Evolutionary conservation across 2,797 vertebrate species (phyloP), one percentile per base, ranked within the genome.

Genomic region (Microcaecilia unicolor): DNA sequence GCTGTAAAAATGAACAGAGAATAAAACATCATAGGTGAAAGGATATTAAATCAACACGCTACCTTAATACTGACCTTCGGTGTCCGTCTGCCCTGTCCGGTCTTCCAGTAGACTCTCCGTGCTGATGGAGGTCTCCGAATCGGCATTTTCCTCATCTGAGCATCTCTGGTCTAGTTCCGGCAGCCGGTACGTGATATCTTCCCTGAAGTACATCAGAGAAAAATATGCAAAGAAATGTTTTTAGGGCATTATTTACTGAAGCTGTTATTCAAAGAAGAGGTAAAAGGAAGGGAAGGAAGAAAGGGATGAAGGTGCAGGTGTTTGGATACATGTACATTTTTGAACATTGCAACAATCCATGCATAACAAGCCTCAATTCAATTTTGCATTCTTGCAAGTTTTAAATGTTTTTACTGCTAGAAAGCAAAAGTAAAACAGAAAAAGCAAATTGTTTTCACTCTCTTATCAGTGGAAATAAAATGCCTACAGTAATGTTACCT

Each of bases 91-190:
- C 15, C 72, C 72, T 1, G 66, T 55, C 5, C 86, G 84, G 20
- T 93, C 92, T 1, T 96, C 92, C 31, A 98, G 59, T 22, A 98
- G 84, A 58, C 96, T 98, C 82, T 99, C 93, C 0, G 95, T 93
- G 78, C 96, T 99, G 10, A 84, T 81, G 0, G 93, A 99, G 0
- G 90, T 86, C 65, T 98, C 95, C 0, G 92, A 99, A 64, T 99
- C 93, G 30, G 91, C 25, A 22, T 93, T 98, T 56, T 99, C 96
- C 70, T 97, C 93, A 5, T 99, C 96, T 0, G 96, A 99, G 37
- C 91, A 90, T 1, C 89, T 81, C 30, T 93, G 93, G 55, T 99
- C 95, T 38, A 99, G 84, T 63, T 98, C 95, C 0, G 95, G 95
- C 15, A 99, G 74, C 6, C 92, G 83, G 34, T 87, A 97, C 2